Percentiles rank a stretch among this genome's conserved stretches.
Conservation (phyloP, 2,113 vertebrate genomes). For the Scomber japonicus region DNA sequence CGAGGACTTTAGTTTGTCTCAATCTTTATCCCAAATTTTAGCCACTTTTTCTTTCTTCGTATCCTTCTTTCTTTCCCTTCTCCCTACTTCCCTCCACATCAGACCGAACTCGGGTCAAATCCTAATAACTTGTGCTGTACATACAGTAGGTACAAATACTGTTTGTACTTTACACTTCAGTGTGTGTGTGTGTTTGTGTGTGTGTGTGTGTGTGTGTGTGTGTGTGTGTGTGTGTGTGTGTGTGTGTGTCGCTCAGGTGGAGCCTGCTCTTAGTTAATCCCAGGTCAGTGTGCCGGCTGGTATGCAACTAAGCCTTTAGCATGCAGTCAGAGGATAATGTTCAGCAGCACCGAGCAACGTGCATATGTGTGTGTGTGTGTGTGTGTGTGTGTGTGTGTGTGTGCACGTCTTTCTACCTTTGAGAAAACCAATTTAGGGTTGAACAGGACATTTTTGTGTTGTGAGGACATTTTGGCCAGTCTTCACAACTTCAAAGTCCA, state of each 20-base stretch:
- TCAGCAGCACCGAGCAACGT: conserved; percentile 27
- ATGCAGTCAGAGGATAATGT: conserved; percentile 53
- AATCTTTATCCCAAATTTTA: not conserved
- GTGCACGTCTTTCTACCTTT: no score
- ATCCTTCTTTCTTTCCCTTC: not conserved
- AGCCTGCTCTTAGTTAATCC: conserved; percentile 56
- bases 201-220: conserved; percentile 23
- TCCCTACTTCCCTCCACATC: not conserved
- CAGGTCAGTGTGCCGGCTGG: conserved; percentile 64
- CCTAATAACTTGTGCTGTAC: conserved; percentile 10
- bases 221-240: conserved; percentile 21
- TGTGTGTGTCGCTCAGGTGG: conserved; percentile 43
- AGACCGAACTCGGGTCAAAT: not conserved
- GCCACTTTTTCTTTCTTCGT: not conserved
- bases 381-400: conserved; percentile 10
- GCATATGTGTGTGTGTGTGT: conserved; percentile 12
- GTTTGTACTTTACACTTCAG: conserved; percentile 27
- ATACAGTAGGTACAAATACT: conserved; percentile 13
- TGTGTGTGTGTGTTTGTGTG: conserved; percentile 21
- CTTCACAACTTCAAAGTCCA: no score
- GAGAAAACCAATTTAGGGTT: no score
- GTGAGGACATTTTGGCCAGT: no score
- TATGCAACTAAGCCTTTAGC: conserved; percentile 72
- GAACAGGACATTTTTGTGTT: no score
- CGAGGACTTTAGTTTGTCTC: no score